These are phyloP conservation scores for Oryzias celebensis DNA, from an alignment of 2,113 vertebrate species.

Conservation along the genomic window DNA sequence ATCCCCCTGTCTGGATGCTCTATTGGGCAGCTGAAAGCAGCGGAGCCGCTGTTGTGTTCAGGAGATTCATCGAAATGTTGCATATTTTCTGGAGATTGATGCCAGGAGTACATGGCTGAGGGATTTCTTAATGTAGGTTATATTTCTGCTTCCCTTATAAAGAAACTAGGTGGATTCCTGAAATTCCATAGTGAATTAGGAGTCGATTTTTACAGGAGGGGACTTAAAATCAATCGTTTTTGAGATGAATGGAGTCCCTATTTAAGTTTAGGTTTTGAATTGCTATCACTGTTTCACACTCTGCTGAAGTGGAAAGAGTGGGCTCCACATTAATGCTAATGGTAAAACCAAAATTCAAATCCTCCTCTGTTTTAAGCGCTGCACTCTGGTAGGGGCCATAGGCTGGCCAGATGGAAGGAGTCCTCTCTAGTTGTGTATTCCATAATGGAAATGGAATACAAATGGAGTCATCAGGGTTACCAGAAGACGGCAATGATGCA, in stretches of 20 bases:
- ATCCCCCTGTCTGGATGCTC: slow-evolving; percentile 20
- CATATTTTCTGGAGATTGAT: neutral
- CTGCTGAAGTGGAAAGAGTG: slow-evolving; percentile 26
- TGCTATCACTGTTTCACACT: slow-evolving; percentile 12
- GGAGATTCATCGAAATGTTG: slow-evolving; percentile 9
- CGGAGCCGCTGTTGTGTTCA: slow-evolving; percentile 1
- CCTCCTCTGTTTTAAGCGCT: slow-evolving; percentile 36
- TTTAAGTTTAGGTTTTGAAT: slow-evolving; percentile 8
- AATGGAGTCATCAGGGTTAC: slow-evolving; percentile 60
- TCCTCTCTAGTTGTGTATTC: slow-evolving; percentile 47
- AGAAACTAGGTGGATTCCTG: no score
- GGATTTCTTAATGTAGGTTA: neutral
- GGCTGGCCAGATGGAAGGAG: slow-evolving; percentile 44
- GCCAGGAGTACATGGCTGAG: neutral
- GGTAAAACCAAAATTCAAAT: slow-evolving; percentile 33
- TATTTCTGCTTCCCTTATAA: no score
- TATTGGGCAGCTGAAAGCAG: slow-evolving; percentile 6
- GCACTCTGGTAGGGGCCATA: slow-evolving; percentile 32
- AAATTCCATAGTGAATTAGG: no score
- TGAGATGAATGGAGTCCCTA: neutral
- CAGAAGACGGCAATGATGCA: slow-evolving; percentile 28
- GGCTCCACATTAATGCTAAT: slow-evolving; percentile 36
- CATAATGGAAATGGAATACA: slow-evolving; percentile 55
- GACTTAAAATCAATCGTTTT: slow-evolving; percentile 17
- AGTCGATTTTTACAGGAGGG: no score